phyloP scores from a whole-genome alignment of 2,797 vertebrate genomes.

The Hozukius guyotensis region DNA sequence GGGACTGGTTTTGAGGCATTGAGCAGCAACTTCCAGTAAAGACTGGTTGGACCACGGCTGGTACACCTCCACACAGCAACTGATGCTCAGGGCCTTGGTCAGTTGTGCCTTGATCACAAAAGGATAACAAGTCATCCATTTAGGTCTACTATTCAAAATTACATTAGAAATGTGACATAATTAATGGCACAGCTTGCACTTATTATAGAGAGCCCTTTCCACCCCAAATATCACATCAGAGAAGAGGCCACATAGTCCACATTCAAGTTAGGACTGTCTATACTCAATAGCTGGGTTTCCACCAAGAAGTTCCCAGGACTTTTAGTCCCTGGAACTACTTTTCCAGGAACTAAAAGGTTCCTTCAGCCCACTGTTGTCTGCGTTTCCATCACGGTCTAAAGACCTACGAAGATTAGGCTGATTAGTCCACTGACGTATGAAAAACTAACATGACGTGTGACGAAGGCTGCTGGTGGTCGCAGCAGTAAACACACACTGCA shows the following conservation, averaged over 20 bases:
- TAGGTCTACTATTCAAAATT: neutral
- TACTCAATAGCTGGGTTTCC: neutral
- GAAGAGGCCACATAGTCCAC: neutral
- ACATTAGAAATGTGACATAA: neutral
- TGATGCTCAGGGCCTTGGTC: conserved; percentile 67
- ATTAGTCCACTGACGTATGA: no score
- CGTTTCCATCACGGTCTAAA: no score
- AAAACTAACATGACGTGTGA: no score
- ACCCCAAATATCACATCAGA: neutral
- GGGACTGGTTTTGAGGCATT: conserved; percentile 59
- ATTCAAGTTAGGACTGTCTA: neutral
- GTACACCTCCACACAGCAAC: conserved; percentile 84
- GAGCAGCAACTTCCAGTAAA: conserved; percentile 75
- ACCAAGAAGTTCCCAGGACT: no score
- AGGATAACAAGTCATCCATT: neutral
- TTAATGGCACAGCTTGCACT: neutral
- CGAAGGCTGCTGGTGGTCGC: no score
- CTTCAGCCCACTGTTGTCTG: no score
- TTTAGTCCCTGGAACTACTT: no score
- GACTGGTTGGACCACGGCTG: conserved; percentile 80
- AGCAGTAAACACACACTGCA: no score
- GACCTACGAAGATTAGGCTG: no score
- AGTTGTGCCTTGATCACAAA: conserved; percentile 58
- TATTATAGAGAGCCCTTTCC: neutral
- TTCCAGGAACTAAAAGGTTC: no score